These are phyloP conservation scores for Clitarchus hookeri DNA, from an alignment of 2,888 invertebrate species.

Conservation along the genomic window DNA sequence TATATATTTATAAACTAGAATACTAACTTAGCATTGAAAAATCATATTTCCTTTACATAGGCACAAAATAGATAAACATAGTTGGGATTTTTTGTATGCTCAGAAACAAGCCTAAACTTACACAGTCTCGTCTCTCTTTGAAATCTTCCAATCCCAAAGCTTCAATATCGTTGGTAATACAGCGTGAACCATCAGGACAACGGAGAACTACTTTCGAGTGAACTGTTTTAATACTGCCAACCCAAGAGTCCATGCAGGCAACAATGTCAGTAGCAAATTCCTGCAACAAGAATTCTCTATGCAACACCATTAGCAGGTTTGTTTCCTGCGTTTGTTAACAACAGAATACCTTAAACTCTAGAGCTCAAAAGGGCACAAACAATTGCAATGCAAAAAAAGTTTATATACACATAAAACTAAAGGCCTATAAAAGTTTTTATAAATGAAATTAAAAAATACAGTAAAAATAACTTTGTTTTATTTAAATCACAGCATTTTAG, in stretches of 20 bases:
- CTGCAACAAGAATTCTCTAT: conserved; percentile 49
- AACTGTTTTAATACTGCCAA: conserved; percentile 78
- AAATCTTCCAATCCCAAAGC: conserved; percentile 73
- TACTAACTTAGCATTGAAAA: too few species aligned
- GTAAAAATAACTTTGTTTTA: too few species aligned
- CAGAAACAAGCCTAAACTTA: conserved; percentile 48
- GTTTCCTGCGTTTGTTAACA: too few species aligned
- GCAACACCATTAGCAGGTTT: too few species aligned
- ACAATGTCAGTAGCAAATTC: conserved; percentile 82
- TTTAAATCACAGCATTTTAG: too few species aligned
- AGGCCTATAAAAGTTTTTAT: too few species aligned
- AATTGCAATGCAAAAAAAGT: too few species aligned
- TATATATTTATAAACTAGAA: too few species aligned
- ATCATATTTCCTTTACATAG: neutral
- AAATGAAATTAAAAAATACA: too few species aligned
- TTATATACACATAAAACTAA: too few species aligned
- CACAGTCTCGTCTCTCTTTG: conserved; percentile 67
- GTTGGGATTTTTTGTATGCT: neutral
- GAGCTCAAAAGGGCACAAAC: too few species aligned
- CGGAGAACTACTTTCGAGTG: conserved; percentile 69
- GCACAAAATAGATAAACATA: neutral
- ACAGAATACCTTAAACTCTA: too few species aligned
- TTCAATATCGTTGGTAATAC: conserved; percentile 69
- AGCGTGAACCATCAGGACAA: conserved; percentile 68
- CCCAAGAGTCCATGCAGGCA: conserved; percentile 88